Percentiles rank a stretch among this genome's conserved stretches.
These are phyloP conservation scores for Frankliniella intonsa DNA, from an alignment of 2,888 invertebrate genomes.

Conservation along the genomic window DNA sequence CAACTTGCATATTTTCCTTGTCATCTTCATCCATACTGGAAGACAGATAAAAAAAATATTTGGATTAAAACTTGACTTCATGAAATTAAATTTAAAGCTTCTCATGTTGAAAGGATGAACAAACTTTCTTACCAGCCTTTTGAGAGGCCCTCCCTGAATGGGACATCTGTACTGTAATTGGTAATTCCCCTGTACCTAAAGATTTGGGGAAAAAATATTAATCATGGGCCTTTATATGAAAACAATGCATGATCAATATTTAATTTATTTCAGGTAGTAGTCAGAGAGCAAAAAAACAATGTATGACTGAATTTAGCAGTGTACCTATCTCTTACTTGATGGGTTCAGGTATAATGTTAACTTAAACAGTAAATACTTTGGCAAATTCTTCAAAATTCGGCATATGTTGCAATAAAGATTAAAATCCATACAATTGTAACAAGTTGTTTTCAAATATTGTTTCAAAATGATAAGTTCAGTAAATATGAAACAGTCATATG, in stretches of 20 bases:
- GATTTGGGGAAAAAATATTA: too few relatives aligned
- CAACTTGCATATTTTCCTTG: slow-evolving; percentile 35
- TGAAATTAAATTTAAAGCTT: neutral
- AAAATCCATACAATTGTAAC: too few relatives aligned
- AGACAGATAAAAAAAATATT: neutral
- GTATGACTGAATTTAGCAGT: too few relatives aligned
- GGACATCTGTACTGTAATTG: neutral
- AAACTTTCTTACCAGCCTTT: neutral
- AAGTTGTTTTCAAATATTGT: neutral
- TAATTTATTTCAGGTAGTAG: too few relatives aligned
- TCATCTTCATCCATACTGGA: slow-evolving; percentile 36
- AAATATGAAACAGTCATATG: neutral
- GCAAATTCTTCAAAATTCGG: too few relatives aligned
- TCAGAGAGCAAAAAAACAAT: too few relatives aligned
- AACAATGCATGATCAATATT: too few relatives aligned
- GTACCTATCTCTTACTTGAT: too few relatives aligned
- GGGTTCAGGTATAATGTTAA: neutral
- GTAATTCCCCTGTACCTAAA: neutral
- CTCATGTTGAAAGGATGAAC: neutral
- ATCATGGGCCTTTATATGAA: too few relatives aligned
- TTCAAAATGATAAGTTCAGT: neutral
- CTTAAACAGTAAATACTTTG: neutral
- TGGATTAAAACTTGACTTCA: neutral
- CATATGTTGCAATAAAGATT: too few relatives aligned
- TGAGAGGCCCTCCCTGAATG: neutral